phyloP scores from a whole-genome alignment of 2,797 vertebrate genomes.

The Sandelia bainsii region DNA sequence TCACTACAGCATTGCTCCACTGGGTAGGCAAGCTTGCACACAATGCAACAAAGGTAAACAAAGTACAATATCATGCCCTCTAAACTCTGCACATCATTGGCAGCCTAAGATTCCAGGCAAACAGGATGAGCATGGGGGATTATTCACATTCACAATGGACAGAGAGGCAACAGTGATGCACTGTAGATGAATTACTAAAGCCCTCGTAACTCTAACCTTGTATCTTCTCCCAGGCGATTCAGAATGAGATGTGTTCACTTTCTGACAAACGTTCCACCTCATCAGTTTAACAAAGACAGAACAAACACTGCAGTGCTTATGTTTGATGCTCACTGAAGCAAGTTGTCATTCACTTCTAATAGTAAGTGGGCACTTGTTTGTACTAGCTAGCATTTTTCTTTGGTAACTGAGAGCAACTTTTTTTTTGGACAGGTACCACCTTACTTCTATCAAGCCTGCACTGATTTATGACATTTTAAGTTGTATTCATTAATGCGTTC shows the following conservation, averaged over 20 bases:
- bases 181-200: conserved; percentile 64
- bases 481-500: conserved; percentile 11
- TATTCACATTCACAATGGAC: conserved; percentile 81
- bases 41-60: conserved; percentile 39
- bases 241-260: background rate
- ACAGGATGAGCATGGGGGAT: conserved; percentile 41
- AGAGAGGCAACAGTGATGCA: conserved; percentile 80
- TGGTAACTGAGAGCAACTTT: conserved; percentile 65
- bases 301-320: conserved; percentile 31
- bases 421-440: conserved; percentile 37
- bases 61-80: conserved; percentile 41
- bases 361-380: conserved; percentile 73
- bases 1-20: conserved; percentile 39
- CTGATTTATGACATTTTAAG: conserved; percentile 17
- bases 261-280: background rate
- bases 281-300: background rate
- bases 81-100: conserved; percentile 52
- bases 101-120: conserved; percentile 55
- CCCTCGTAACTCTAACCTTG: conserved; percentile 32
- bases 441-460: conserved; percentile 10
- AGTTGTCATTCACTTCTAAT: conserved; percentile 53
- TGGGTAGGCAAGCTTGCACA: conserved; percentile 27
- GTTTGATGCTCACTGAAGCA: conserved; percentile 28
- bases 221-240: conserved; percentile 26
- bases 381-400: conserved; percentile 73